Evolutionary conservation across 1,140 invertebrate species (phyloP).

Genomic region (Sarcophaga bullata): DNA sequence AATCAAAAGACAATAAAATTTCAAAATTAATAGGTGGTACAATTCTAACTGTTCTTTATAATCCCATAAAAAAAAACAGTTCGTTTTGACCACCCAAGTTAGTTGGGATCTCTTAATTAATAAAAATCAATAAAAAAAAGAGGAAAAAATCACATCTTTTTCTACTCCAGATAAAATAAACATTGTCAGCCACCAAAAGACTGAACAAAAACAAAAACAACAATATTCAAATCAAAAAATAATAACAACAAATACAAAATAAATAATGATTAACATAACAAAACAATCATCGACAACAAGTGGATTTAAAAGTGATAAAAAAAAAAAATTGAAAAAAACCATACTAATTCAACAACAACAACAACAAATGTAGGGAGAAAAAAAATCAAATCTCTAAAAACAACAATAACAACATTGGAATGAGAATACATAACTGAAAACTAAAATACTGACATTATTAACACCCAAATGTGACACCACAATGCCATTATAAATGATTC

Average conservation of each 20-base stretch:
- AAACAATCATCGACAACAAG: conserved; percentile 38
- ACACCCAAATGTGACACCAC: conserved; percentile 46
- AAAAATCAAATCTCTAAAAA: neutral
- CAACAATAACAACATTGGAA: neutral
- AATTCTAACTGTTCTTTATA: no score
- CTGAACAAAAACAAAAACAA: neutral
- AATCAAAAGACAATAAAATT: no score
- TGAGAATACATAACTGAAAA: neutral
- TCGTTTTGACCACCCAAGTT: neutral
- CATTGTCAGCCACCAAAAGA: neutral
- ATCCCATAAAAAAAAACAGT: no score
- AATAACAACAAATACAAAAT: conserved; percentile 32
- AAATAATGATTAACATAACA: conserved; percentile 40
- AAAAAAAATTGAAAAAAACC: neutral
- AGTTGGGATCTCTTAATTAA: neutral
- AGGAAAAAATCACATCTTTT: neutral
- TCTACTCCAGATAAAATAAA: conserved; percentile 24
- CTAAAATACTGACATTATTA: conserved; percentile 43
- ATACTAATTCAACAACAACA: neutral
- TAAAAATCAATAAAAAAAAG: neutral
- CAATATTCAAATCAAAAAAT: conserved; percentile 12
- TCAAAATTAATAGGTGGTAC: no score
- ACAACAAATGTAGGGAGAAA: neutral
- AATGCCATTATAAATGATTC: conserved; percentile 33
- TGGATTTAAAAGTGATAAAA: neutral